Conservation (phyloP, 2,113 vertebrate genomes). For the Symphodus melops region DNA sequence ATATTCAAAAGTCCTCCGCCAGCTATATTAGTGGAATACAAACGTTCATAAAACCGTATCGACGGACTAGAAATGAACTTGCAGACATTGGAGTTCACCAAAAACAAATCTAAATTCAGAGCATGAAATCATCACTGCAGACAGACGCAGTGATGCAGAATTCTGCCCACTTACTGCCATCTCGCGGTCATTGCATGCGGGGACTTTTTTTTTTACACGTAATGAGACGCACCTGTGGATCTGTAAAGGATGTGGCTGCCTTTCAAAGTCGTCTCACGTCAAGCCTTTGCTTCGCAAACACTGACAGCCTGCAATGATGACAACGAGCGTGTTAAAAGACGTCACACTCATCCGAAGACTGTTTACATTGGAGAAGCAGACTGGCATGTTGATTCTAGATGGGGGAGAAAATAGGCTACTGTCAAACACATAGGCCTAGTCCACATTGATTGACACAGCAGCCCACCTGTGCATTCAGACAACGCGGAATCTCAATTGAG, state of each 20-base stretch:
- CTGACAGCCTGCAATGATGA: constrained; percentile 2
- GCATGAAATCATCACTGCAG: constrained; percentile 4
- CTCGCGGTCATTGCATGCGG: constrained; percentile 23
- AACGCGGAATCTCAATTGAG: constrained; percentile 19
- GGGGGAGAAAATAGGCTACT: not conserved
- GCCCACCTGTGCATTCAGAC: constrained; percentile 53
- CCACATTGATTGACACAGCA: constrained; percentile 58
- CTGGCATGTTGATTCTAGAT: not conserved
- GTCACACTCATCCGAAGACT: not conserved
- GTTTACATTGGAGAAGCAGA: not conserved
- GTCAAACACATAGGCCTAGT: constrained; percentile 4
- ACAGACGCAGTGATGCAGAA: constrained; percentile 1
- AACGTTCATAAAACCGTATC: not conserved
- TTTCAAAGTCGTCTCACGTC: not conserved
- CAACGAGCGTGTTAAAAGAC: not conserved
- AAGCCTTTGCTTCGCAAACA: constrained; percentile 2
- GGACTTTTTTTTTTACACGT: not conserved
- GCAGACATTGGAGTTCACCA: not conserved
- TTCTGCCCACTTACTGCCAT: constrained; percentile 48
- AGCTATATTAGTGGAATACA: not conserved
- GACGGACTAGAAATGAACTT: too few relatives aligned
- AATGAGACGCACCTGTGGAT: constrained; percentile 63
- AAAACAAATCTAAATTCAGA: not conserved
- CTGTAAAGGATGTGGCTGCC: constrained; percentile 9
- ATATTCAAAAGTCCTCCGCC: not conserved